Evolutionary conservation across 2,888 invertebrate genomes (phyloP), one percentile per base, ranked within the genome.

Genomic region (Lepidocyrtoides sp.): DNA sequence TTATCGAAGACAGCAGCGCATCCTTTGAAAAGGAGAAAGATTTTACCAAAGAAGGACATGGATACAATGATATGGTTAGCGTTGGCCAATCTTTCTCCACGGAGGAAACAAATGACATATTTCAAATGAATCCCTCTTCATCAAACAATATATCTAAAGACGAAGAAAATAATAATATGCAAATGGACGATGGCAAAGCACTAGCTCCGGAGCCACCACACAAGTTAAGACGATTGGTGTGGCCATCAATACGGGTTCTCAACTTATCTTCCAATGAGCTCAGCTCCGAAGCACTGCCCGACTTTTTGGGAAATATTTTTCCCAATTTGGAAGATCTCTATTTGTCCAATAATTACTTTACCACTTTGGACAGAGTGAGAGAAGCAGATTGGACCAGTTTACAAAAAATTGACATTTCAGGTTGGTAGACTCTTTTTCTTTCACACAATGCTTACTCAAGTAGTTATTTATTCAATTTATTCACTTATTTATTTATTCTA

Each of bases 381-480:
- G 51, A 66, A 12, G 86, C 81, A 29, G 66, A 89, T 79, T 88
- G 89, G 91, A 63, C 36, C 17, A 54, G 88, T 77, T 84, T 93
- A 2, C 60, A 75, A 36, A 84, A 44, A 26, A 86, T 93, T 20
- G 93, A 93, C 60, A 86, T 93, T 72, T 93, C 93, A 77, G 92
- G 93, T 93, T 48, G 20, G 75, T 75, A 23, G 10, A 8, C 7
- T 20, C 44, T 7, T 2, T 17, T 44, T 96, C 96, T 54, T 97
- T 97, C 95, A 96, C 96, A 0, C n/a, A n/a, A n/a, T n/a, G n/a
- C n/a, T n/a, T n/a, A n/a, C n/a, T n/a, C n/a, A n/a, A n/a, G n/a
- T n/a, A n/a, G n/a, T n/a, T n/a, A n/a, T n/a, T n/a, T n/a, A n/a
- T n/a, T n/a, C n/a, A n/a, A n/a, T n/a, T n/a, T n/a, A n/a, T n/a